Evolutionary conservation across 2,888 invertebrate species (phyloP).

Genomic region (Altica lythri): DNA sequence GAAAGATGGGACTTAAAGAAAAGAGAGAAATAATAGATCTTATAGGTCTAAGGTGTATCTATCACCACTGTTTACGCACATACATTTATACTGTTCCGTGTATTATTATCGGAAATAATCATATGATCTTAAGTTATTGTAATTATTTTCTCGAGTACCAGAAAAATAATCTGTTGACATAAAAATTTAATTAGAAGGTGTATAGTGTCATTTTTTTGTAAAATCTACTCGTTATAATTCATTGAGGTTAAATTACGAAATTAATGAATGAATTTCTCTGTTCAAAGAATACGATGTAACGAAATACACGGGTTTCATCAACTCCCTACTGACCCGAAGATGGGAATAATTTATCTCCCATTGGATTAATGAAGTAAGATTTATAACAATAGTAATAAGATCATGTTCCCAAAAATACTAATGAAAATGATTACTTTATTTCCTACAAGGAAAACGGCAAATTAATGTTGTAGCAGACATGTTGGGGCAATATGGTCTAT

Average conservation of each 20-base stretch:
- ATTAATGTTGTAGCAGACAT: constrained; percentile 25
- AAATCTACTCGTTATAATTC: no score
- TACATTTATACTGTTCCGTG: no score
- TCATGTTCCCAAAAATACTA: constrained; percentile 31
- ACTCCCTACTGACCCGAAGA: constrained; percentile 41
- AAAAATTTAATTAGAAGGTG: no score
- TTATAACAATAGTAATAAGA: constrained; percentile 36
- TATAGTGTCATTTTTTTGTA: no score
- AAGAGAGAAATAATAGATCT: no score
- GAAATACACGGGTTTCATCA: constrained; percentile 38
- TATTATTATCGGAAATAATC: no score
- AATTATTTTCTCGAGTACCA: no score
- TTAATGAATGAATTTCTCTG: background rate
- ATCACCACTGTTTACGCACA: no score
- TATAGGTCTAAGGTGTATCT: no score
- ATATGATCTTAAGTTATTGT: no score
- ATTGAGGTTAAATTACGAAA: constrained; percentile 1
- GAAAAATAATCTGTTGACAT: no score
- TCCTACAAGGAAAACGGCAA: constrained; percentile 15
- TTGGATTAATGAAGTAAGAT: constrained; percentile 37
- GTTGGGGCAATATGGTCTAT: constrained; percentile 28
- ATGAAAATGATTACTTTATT: constrained; percentile 32
- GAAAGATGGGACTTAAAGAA: no score
- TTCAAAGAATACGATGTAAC: background rate
- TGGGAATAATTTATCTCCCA: constrained; percentile 37